Percentiles rank a stretch among this genome's conserved stretches.
These are phyloP conservation scores for Triplophysa siluroides DNA, from an alignment of 2,113 vertebrate species.

Conservation along the genomic window DNA sequence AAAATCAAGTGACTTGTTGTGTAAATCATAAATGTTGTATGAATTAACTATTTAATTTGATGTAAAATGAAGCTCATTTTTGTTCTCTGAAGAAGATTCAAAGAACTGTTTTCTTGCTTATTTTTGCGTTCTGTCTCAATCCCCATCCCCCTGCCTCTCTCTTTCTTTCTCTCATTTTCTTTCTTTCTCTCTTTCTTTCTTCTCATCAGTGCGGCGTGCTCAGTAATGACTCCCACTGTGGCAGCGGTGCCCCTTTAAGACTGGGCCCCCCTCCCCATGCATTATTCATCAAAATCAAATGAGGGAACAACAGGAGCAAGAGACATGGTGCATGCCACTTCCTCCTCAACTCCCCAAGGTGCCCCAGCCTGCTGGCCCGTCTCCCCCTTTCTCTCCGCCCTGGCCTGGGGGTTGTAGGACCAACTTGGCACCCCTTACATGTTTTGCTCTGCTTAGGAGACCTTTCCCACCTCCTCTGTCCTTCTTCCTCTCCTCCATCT, in stretches of 20 bases:
- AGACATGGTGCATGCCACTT: constrained; percentile 88
- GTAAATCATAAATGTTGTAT: not conserved
- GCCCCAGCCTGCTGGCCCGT: constrained; percentile 91
- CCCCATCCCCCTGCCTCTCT: constrained; percentile 47
- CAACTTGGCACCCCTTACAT: constrained; percentile 49
- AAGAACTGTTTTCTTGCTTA: constrained; percentile 69
- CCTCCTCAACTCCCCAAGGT: constrained; percentile 95
- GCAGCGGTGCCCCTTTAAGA: constrained; percentile 77
- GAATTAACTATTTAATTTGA: constrained; percentile 62
- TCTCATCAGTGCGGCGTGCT: constrained; percentile 77
- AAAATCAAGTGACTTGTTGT: too few relatives aligned
- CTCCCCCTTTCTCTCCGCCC: constrained; percentile 60
- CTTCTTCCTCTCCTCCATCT: constrained; percentile 18
- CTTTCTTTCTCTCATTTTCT: constrained; percentile 20
- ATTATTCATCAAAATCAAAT: constrained; percentile 99
- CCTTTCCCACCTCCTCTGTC: constrained; percentile 16
- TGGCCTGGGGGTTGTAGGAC: constrained; percentile 38
- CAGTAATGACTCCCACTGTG: constrained; percentile 84
- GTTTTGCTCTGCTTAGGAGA: constrained; percentile 39
- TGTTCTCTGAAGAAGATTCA: constrained; percentile 68
- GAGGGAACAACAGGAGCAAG: constrained; percentile 89
- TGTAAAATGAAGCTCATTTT: constrained; percentile 56
- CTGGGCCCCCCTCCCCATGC: constrained; percentile 80
- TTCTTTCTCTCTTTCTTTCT: constrained; percentile 40
- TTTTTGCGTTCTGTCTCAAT: constrained; percentile 61